Percentiles rank a stretch among this genome's conserved stretches.
phyloP scores from a whole-genome alignment of 1,140 invertebrate genomes.

The Paralvinella palmiformis region DNA sequence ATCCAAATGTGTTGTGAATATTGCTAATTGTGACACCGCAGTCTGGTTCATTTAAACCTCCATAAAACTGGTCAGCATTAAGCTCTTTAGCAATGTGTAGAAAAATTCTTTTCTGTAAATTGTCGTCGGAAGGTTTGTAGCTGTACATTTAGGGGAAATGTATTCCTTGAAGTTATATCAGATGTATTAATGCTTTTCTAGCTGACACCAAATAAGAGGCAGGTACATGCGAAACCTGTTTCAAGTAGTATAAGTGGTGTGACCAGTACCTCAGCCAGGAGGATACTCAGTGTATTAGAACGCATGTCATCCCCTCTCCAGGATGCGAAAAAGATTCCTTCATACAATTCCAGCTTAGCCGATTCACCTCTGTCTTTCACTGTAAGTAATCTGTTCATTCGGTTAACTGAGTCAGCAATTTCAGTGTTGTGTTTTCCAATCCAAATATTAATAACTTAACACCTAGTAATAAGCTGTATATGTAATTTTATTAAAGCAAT shows the following conservation, averaged over 20 bases:
- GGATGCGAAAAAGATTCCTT: slow-evolving; percentile 43
- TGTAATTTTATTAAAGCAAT: too few species aligned
- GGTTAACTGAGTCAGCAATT: too few species aligned
- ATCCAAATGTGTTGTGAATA: not conserved
- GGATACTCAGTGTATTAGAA: slow-evolving; percentile 47
- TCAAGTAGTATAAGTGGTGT: slow-evolving; percentile 27
- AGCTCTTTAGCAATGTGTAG: too few species aligned
- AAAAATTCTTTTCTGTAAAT: not conserved
- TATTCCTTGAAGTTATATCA: not conserved
- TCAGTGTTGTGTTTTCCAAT: too few species aligned
- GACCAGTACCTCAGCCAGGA: slow-evolving; percentile 46
- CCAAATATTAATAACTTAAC: too few species aligned
- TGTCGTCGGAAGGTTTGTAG: not conserved
- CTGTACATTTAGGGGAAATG: not conserved
- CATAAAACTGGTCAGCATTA: too few species aligned
- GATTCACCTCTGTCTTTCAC: slow-evolving; percentile 21
- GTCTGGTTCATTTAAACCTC: not conserved
- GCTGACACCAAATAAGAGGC: slow-evolving; percentile 19
- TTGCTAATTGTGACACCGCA: not conserved
- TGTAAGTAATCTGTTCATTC: too few species aligned
- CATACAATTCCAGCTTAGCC: slow-evolving; percentile 13
- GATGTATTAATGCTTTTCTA: slow-evolving; percentile 17
- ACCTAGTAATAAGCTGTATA: too few species aligned
- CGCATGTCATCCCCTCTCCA: slow-evolving; percentile 48
- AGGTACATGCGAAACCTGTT: slow-evolving; percentile 23